Evolutionary conservation across 1,140 invertebrate species (phyloP), one percentile per base, ranked within the genome.

Genomic region (Phortica variegata): DNA sequence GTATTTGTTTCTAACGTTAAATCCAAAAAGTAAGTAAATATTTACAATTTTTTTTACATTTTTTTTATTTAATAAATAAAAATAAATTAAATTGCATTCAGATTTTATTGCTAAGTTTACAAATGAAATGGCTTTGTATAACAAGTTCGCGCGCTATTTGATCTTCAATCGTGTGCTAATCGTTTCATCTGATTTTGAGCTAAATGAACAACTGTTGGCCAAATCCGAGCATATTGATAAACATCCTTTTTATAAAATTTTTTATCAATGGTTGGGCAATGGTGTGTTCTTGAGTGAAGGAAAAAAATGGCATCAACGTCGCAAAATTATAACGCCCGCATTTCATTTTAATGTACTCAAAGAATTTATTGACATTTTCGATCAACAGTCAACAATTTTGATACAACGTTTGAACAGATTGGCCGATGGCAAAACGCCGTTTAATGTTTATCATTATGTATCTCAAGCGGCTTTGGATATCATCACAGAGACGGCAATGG

Each of bases 291-390:
- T 81, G 2, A 82, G 81, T 41, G 7, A 38, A 21, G 45, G 34
- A 13, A 21, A n/a, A 15, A 38, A 23, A 10, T 47, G 45, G 34
- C 26, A 26, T 38, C 4, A 26, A 38, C 18, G 16, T 4, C 88
- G n/a, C n/a, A n/a, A n/a, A n/a, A n/a, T n/a, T n/a, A n/a, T n/a
- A n/a, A n/a, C n/a, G n/a, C n/a, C n/a, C 9, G 83, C 87, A 0
- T 90, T 90, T 69, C 87, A 90, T 73, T 87, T 88, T 63, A 84
- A 85, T 51, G 87, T 90, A 32, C 68, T 90, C 15, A 81, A 88
- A 54, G 82, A 86, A 47, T 90, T 89, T 66, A 47, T 89, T 2
- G 79, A 81, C 0, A 79, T 88, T 1, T 88, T 93, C 68, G 82
- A 87, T 56, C 80, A 85, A 47, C 88, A 91, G 60, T 79, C 83